These are phyloP conservation scores for Agrotis puta DNA, from an alignment of 2,888 invertebrate genomes.

Conservation along the genomic window DNA sequence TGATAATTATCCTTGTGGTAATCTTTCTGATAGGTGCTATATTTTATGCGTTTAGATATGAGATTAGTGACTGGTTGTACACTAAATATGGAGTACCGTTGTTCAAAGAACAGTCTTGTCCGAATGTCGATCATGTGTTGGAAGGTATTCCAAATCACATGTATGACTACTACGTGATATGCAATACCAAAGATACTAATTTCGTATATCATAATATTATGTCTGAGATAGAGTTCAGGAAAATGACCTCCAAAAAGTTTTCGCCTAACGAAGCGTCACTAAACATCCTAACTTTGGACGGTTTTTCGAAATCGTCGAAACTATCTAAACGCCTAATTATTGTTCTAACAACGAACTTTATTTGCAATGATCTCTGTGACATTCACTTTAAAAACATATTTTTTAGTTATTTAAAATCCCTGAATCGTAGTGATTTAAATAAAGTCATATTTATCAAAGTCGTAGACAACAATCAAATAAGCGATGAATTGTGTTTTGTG, in stretches of 20 bases:
- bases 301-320: conserved; percentile 87
- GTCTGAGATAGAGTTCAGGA: conserved; percentile 93
- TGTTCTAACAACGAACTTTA: conserved; percentile 91
- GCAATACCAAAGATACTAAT: conserved; percentile 95
- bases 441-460: conserved; percentile 88
- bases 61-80: conserved; percentile 95
- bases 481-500: conserved; percentile 85
- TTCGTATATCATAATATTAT: conserved; percentile 93
- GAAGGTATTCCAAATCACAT: conserved; percentile 93
- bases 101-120: conserved; percentile 93
- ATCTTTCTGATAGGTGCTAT: conserved; percentile 93
- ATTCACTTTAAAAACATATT: conserved; percentile 89
- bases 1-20: conserved; percentile 93
- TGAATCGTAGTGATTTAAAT: conserved; percentile 87
- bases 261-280: conserved; percentile 92
- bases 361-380: conserved; percentile 87
- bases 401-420: conserved; percentile 87
- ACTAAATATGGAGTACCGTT: conserved; percentile 95
- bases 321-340: conserved; percentile 89
- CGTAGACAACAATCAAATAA: conserved; percentile 87
- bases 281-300: conserved; percentile 91
- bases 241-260: conserved; percentile 94
- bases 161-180: conserved; percentile 97
- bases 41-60: conserved; percentile 94
- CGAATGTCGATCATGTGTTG: conserved; percentile 91